phyloP scores from a whole-genome alignment of 2,113 vertebrate species.

The Hymenochirus boettgeri region DNA sequence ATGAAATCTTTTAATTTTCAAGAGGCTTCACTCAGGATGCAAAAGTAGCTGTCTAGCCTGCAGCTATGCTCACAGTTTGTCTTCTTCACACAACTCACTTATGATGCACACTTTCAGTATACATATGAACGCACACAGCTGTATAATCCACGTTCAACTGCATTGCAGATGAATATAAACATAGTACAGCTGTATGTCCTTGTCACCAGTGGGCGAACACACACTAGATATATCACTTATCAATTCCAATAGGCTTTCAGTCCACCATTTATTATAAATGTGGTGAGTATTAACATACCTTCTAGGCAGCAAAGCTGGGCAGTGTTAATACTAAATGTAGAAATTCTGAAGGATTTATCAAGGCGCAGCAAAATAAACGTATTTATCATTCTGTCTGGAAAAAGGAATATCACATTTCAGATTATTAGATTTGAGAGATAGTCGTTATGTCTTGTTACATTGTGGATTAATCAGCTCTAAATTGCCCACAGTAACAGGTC shows the following conservation, averaged over 20 bases:
- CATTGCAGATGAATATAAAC: constrained; percentile 63
- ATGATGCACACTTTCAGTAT: not conserved
- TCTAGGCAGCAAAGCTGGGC: constrained; percentile 9
- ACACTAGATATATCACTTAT: constrained; percentile 51
- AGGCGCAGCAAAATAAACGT: not conserved
- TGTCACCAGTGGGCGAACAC: constrained; percentile 48
- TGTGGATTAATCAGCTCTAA: no score
- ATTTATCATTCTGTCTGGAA: not conserved
- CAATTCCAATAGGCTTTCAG: constrained; percentile 41
- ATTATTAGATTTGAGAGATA: no score
- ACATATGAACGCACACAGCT: constrained; percentile 28
- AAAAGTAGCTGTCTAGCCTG: not conserved
- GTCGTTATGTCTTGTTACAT: no score
- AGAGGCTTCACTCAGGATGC: constrained; percentile 11
- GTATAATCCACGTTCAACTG: constrained; percentile 52
- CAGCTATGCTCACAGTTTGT: constrained; percentile 11
- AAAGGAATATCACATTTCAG: no score
- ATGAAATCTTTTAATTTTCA: no score
- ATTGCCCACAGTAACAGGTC: no score
- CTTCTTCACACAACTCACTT: no score
- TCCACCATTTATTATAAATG: constrained; percentile 23
- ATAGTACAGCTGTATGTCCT: constrained; percentile 52
- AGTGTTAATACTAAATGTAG: constrained; percentile 16
- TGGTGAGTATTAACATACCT: constrained; percentile 22
- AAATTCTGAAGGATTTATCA: constrained; percentile 14